Conservation (phyloP, 2,888 invertebrate genomes). For the Hololepta plana region DNA sequence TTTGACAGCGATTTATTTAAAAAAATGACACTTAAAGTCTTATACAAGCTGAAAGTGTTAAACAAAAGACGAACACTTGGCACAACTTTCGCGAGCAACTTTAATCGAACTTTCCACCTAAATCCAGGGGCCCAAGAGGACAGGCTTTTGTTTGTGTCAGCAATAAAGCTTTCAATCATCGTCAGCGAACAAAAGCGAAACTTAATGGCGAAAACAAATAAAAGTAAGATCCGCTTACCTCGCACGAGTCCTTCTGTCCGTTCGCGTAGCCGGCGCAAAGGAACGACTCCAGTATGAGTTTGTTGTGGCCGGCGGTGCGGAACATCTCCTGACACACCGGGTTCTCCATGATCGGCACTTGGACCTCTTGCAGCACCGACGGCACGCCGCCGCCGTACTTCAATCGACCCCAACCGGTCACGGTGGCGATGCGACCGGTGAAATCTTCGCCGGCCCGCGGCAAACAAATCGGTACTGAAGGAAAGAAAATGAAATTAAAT, state of each 20-base stretch:
- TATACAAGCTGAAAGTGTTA: too few relatives aligned
- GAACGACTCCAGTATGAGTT: constrained; percentile 72
- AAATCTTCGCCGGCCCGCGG: constrained; percentile 63
- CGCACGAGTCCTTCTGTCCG: constrained; percentile 83
- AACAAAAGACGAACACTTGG: too few relatives aligned
- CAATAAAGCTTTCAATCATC: too few relatives aligned
- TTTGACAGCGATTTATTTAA: too few relatives aligned
- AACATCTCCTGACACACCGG: constrained; percentile 89
- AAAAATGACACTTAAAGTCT: too few relatives aligned
- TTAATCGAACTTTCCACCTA: too few relatives aligned
- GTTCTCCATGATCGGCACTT: constrained; percentile 84
- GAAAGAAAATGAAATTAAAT: too few relatives aligned
- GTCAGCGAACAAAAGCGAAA: too few relatives aligned
- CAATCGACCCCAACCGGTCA: constrained; percentile 83
- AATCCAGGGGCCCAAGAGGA: too few relatives aligned
- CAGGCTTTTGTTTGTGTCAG: too few relatives aligned
- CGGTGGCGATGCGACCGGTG: constrained; percentile 72
- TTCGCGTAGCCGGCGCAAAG: constrained; percentile 85
- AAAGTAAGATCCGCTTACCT: constrained; percentile 47
- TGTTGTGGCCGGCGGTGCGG: constrained; percentile 73
- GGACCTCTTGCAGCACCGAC: constrained; percentile 75
- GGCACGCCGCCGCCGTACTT: constrained; percentile 86
- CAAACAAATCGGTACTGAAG: constrained; percentile 77
- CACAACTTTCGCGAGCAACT: too few relatives aligned
- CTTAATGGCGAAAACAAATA: too few relatives aligned